Base-by-base conservation (phyloP, 1,140 invertebrate genomes). In the Aphidius ervi region DNA sequence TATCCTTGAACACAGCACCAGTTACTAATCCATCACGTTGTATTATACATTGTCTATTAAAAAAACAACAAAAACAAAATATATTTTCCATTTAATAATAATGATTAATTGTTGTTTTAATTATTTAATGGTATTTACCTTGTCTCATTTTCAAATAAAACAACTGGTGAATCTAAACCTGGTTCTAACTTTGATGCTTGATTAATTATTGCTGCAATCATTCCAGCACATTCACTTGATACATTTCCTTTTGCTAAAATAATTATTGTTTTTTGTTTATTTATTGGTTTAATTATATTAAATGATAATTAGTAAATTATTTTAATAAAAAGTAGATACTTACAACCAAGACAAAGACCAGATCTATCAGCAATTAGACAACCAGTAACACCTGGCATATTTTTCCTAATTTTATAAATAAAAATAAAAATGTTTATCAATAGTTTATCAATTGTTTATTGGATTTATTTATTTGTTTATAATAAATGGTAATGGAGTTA, bases 281-380 rank as follows among this genome's bases (percentile, higher is more conserved):
- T n/a, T 37, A 43, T n/a, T 43, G 39, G 46, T 41, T 5, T 55
- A 16, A 16, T 16, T 0, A 16, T 16, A 16, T 16, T 46, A 5
- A 46, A 55, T 23, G 39, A 49, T 47, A 46, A 41, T 5, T 10
- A 46, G 9, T 63, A 9, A 59, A 41, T 57, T 61, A 61, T 6
- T 40, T 37, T n/a, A 10, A 59, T 43, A 9, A 42, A 42, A 52
- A 56, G 57, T 23, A 40, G 39, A 48, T 47, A 48, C 23, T 59
- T 69, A 80, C 79, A 73, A 72, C 74, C 78, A 59, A 81, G 71
- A 61, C 77, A 81, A 53, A 81, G 70, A 54, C 79, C 79, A 56
- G 73, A 68, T 59, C 74, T 70, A 65, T 81, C 78, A 6, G 76
- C 69, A 48, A 80, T 67, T 56, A 81, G 64, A 53, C 77, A 79